Conservation (phyloP, 2,888 invertebrate species). For the Acronicta alni region DNA sequence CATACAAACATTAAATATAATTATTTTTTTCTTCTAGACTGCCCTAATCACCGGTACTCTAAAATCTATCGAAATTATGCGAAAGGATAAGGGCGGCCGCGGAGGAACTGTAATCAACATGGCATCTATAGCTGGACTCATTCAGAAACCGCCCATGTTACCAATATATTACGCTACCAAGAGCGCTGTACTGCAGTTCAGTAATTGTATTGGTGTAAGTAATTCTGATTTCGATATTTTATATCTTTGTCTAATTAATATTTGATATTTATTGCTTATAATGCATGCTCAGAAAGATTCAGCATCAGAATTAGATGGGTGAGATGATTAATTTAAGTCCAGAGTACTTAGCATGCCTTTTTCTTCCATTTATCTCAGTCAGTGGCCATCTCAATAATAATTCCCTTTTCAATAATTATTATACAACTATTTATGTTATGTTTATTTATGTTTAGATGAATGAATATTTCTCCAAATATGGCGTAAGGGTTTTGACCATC, state of each 20-base stretch:
- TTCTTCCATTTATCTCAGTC: no score
- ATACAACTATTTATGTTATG: neutral
- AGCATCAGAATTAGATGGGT: no score
- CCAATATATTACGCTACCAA: slow-evolving; percentile 62
- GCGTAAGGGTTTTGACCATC: slow-evolving; percentile 55
- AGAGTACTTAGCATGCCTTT: no score
- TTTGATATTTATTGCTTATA: no score
- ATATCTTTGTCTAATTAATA: no score
- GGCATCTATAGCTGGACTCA: slow-evolving; percentile 60
- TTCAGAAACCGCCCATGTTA: slow-evolving; percentile 32
- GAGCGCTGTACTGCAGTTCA: slow-evolving; percentile 64
- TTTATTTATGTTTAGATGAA: slow-evolving; percentile 45
- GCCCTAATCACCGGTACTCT: slow-evolving; percentile 60
- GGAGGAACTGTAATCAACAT: slow-evolving; percentile 66
- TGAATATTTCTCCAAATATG: slow-evolving; percentile 47
- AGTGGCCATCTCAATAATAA: no score
- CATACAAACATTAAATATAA: no score
- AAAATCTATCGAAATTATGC: slow-evolving; percentile 63
- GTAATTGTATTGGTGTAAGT: slow-evolving; percentile 63
- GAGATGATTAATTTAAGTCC: no score
- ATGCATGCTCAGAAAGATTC: no score
- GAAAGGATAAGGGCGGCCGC: slow-evolving; percentile 60
- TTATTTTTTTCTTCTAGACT: slow-evolving; percentile 42
- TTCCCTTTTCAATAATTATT: no score
- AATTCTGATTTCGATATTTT: no score